Evolutionary conservation across 2,797 vertebrate genomes (phyloP), one percentile per base, ranked within the genome.

Genomic region (Parambassis ranga): DNA sequence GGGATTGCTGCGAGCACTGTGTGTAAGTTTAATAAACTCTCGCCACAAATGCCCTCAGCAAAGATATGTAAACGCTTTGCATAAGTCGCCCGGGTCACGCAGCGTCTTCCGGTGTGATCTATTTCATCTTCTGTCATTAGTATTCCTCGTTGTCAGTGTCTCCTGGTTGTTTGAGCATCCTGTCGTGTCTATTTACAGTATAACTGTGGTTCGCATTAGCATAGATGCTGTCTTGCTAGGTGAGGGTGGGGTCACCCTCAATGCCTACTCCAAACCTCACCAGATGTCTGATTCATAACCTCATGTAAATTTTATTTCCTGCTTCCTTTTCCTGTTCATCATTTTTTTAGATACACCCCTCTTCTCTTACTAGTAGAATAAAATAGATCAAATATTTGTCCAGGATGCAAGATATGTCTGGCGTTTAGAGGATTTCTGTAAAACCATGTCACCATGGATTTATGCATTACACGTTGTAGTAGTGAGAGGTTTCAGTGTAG

Each of bases 11-110:
- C 48, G 77, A 83, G 61, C 63, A 4, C 36, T 1, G 20, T 10
- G 42, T 77, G 77, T 46, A 73, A 76, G 71, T 87, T 87, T 85
- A 81, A 87, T 86, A 82, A 86, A 87, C 72, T 77, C 67, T 65
- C 58, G 31, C 61, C 57, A 10, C 64, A 63, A 74, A 79, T 5
- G 36, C 78, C 79, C 62, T 62, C 58, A 51, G 85, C 76, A 32
- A 66, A 72, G 16, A 71, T 24, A 48, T 50, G 53, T 15, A 51
- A 76, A 71, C 44, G 3, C 59, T 85, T 64, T 73, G 74, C 75
- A 82, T 61, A 73, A 83, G 77, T 79, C 47, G 27, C 59, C 49
- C 10, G n/a, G 56, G 71, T 68, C 32, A 39, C 30, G 6, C 56
- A 19, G 58, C 60, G 22, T 77, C 73, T 70, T 68, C 70, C 35